Percentiles rank a stretch among this genome's conserved stretches.
Evolutionary conservation across 2,113 vertebrate species (phyloP).

Genomic region (Odocoileus virginianus): DNA sequence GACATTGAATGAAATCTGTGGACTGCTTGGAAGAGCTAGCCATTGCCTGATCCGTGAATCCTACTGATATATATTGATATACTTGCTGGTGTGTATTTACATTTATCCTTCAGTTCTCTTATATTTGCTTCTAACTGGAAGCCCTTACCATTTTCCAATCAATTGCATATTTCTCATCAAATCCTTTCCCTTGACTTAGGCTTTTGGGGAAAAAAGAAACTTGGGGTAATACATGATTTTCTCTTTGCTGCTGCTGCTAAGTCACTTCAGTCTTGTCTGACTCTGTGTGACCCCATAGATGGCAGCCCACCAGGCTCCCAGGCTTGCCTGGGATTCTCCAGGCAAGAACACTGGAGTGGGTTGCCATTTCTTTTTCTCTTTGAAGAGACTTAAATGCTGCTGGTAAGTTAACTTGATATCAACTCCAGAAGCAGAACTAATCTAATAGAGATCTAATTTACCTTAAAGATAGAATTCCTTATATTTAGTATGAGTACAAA

Average conservation of each 20-base stretch:
- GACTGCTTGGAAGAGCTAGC: neutral
- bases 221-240: slow-evolving; percentile 3
- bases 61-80: neutral
- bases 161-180: neutral
- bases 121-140: neutral
- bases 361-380: slow-evolving; percentile 35
- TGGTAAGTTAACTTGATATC: neutral
- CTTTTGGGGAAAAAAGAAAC: slow-evolving; percentile 31
- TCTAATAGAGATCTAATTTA: neutral
- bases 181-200: neutral
- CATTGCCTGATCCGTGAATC: neutral
- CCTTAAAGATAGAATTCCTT: neutral
- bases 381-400: neutral
- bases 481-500: neutral
- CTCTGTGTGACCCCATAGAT: too few relatives aligned
- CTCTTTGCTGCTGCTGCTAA: neutral
- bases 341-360: too few relatives aligned
- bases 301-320: too few relatives aligned
- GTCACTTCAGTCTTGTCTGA: too few relatives aligned
- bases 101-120: neutral
- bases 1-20: neutral
- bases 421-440: slow-evolving; percentile 11
- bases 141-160: neutral
- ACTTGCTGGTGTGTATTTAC: neutral
- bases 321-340: too few relatives aligned